Conservation (phyloP, 2,113 vertebrate genomes). For the Melanerpes aurifrons region DNA sequence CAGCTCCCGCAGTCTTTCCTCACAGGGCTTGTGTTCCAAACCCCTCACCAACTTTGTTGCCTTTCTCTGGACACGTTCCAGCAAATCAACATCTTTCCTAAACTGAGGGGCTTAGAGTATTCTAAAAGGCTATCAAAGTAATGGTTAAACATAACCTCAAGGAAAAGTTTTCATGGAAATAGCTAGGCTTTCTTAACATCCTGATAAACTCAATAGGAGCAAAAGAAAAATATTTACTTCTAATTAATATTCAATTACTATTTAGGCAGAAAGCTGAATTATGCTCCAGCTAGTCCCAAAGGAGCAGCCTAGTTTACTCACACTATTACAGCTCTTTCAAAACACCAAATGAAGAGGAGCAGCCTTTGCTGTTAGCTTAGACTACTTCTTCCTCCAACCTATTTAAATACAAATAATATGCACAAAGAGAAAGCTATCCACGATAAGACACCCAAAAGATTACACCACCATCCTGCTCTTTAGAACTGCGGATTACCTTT, state of each 20-base stretch:
- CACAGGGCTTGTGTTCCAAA: too few relatives aligned
- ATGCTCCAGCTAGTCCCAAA: not conserved
- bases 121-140: not conserved
- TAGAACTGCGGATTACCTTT: not conserved
- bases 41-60: too few relatives aligned
- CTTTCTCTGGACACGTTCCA: too few relatives aligned
- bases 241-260: slow-evolving; percentile 19
- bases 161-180: not conserved
- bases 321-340: not conserved
- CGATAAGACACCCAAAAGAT: slow-evolving; percentile 3
- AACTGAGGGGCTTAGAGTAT: not conserved
- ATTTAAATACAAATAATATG: slow-evolving; percentile 28
- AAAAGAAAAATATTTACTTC: not conserved
- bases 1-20: too few relatives aligned
- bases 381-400: not conserved
- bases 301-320: not conserved
- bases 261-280: slow-evolving; percentile 30
- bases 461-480: not conserved
- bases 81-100: too few relatives aligned
- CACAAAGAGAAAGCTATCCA: not conserved
- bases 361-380: not conserved
- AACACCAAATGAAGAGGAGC: not conserved
- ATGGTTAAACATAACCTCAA: slow-evolving; percentile 14
- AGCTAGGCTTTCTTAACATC: not conserved
- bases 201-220: not conserved